Evolutionary conservation across 2,888 invertebrate species (phyloP), one percentile per base, ranked within the genome.

Genomic region (Mythimna vitellina): DNA sequence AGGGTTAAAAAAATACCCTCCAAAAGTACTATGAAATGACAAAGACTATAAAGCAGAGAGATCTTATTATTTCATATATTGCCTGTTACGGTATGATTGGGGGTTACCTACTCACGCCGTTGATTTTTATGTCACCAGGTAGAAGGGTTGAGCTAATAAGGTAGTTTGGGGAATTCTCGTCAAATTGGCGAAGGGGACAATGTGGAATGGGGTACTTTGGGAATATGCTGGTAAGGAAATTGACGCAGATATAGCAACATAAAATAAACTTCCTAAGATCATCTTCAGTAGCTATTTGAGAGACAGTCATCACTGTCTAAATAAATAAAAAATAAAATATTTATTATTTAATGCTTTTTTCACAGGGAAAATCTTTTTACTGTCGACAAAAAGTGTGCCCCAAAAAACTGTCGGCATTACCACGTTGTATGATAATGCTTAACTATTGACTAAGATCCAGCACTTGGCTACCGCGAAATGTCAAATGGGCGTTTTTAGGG

Each of bases 41-140:
- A 75, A 73, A 83, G 86, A 81, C 78, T 79, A 84, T 87, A 86
- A 84, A 87, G 66, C 66, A 74, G 72, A 68, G 64, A 61, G 70
- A 46, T 78, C 81, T 65, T 83, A 76, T 79, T 80, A 83, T 84
- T 76, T 73, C 56, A 61, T 80, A 69, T 74, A 85, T 82, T 71
- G 81, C 77, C 73, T 62, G 51, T 85, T 84, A 73, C 20, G 67
- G 54, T 56, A 75, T 84, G 79, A 80, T 81, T 86, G 67, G 74
- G 72, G 86, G 67, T 79, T 70, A 49, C 75, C 65, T 82, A 78
- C 76, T 78, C 82, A 71, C 75, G 42, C 77, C 86, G 80, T 89
- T 88, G 85, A 79, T 77, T 89, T 89, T 90, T 89, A 89, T 87
- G 83, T 83, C 73, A 73, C 69, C 83, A 78, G 83, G 76, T 82